Percentiles rank a stretch among this genome's conserved stretches.
Conservation (phyloP, 1,140 invertebrate genomes). For the Zaprionus lachaisei region DNA sequence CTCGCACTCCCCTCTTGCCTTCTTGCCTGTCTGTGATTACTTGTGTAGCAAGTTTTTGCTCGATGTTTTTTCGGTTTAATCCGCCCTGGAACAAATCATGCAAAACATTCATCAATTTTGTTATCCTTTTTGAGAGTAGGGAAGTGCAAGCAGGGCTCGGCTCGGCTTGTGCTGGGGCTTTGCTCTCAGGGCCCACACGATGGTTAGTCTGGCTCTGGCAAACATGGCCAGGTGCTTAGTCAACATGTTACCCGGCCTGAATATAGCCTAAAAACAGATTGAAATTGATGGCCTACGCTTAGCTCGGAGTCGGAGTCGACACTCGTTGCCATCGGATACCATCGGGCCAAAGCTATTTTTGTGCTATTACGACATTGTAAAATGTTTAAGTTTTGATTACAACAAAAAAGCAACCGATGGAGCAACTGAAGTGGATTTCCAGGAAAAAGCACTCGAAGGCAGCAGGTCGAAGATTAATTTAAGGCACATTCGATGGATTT, state of each 20-base stretch:
- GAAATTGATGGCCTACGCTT: conserved; percentile 61
- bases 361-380: conserved; percentile 25
- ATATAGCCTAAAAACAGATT: conserved; percentile 72
- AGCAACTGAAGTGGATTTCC: conserved; percentile 14
- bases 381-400: conserved; percentile 71
- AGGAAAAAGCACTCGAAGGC: conserved; percentile 11
- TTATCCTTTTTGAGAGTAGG: conserved; percentile 40
- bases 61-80: conserved; percentile 50
- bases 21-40: conserved; percentile 1
- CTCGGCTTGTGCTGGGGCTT: conserved; percentile 18
- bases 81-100: conserved; percentile 53
- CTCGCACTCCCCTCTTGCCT: background rate
- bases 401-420: conserved; percentile 53
- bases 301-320: background rate
- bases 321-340: conserved; percentile 5
- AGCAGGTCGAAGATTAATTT: conserved; percentile 11
- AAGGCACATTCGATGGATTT: background rate
- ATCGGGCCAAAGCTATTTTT: conserved; percentile 2
- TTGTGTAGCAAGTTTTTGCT: conserved; percentile 20
- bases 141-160: background rate
- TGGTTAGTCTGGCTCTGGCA: conserved; percentile 32
- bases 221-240: conserved; percentile 70
- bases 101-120: conserved; percentile 77
- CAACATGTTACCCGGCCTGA: conserved; percentile 46
- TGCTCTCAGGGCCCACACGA: conserved; percentile 18